Base-by-base conservation (phyloP, 2,888 invertebrate genomes). In the Athrips mouffetella region DNA sequence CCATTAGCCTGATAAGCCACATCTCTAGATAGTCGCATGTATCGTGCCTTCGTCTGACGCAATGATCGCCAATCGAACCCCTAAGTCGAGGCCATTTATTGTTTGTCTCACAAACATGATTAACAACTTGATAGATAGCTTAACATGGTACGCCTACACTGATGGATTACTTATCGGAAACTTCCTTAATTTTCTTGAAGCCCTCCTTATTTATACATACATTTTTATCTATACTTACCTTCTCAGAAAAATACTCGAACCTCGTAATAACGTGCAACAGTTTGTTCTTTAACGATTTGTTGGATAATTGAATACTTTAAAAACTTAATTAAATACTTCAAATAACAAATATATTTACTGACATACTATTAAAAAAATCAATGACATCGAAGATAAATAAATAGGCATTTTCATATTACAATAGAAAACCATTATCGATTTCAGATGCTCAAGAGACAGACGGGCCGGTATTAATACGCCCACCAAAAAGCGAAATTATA, bases 1-100 rank as follows among this genome's bases (percentile, higher is more conserved):
- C 63, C 75, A 83, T 84, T 82, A 82, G 70, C 70, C 69, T 73
- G 72, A 80, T 73, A 71, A 71, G 67, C 62, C 63, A 60, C 61
- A 60, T 58, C 57, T 62, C 47, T 30, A n/a, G n/a, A n/a, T n/a
- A 37, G 39, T 42, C 42, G 23, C 29, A n/a, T 42, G 20, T 31
- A 8, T 21, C 30, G 25, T 41, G 39, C 59, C 56, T 56, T 74
- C 70, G 68, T 75, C 70, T 68, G 70, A 61, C 58, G 53, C 50
- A 31, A 20, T 10, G 29, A 67, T 70, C 59, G 67, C 60, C 67
- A 73, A 68, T 68, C 72, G 56, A 62, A 37, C 21, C 64, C 63
- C 61, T 60, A 31, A 64, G 62, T 64, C 68, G 65, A 65, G 61
- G 69, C 59, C 64, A 51, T 54, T 62, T n/a, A 51, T 58, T 73